phyloP scores from a whole-genome alignment of 2,797 vertebrate species.

The Okamejei kenojei region DNA sequence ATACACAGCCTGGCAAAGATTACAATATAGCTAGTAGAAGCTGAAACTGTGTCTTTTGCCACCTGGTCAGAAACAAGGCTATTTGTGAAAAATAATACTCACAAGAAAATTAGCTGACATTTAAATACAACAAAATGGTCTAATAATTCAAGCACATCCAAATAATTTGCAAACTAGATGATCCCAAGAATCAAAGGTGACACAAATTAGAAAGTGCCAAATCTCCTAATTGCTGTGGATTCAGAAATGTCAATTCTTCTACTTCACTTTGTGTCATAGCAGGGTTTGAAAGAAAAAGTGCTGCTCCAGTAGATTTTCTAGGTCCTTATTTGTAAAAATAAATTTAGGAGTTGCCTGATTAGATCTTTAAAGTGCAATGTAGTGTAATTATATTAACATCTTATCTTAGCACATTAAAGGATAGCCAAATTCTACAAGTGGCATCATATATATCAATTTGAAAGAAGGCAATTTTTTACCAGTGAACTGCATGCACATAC shows the following conservation, averaged over 20 bases:
- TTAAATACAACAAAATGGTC: not conserved
- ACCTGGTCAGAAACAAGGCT: not conserved
- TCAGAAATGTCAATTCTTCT: too few relatives aligned
- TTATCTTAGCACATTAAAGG: not conserved
- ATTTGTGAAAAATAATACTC: not conserved
- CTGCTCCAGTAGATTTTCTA: too few relatives aligned
- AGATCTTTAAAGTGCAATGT: not conserved
- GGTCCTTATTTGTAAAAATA: not conserved
- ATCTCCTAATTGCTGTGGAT: too few relatives aligned
- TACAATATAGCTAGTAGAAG: not conserved
- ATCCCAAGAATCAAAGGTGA: too few relatives aligned
- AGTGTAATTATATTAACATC: too few relatives aligned
- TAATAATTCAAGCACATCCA: too few relatives aligned
- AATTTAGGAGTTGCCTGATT: not conserved
- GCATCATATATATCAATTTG: not conserved
- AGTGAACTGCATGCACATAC: not conserved
- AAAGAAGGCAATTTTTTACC: not conserved
- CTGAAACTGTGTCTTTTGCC: not conserved
- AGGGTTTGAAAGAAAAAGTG: too few relatives aligned
- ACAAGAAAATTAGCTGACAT: not conserved
- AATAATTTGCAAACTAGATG: too few relatives aligned
- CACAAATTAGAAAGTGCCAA: too few relatives aligned
- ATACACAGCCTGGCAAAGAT: too few relatives aligned
- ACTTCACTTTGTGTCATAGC: too few relatives aligned
- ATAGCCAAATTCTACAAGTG: not conserved